Base-by-base conservation (phyloP, 1,140 invertebrate genomes). In the Pachypsylla venusta region DNA sequence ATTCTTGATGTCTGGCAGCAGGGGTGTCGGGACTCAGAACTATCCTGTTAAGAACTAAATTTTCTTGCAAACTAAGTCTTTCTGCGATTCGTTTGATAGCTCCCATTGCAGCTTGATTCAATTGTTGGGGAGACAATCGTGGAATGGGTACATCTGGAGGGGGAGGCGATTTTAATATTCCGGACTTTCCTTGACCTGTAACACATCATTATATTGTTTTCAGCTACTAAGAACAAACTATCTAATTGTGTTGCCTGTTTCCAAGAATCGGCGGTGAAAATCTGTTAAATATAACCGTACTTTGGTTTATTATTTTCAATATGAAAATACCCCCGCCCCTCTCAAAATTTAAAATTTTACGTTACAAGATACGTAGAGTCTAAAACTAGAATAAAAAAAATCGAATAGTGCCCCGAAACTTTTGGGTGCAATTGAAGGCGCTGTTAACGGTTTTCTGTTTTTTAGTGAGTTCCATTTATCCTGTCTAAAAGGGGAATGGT, bases 1-100 rank as follows among this genome's bases (percentile, higher is more conserved):
- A 71, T 53, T 71, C 68, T 57, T 72, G 70, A 61, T 76, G 74
- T 27, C 65, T 61, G 16, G 66, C 68, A 12, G 71, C 71, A 0
- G 73, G 67, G 10, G 70, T 67, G 2, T 65, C 67, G 2, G 66
- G 63, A 56, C 65, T 57, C 2, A 72, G 66, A n/a, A 71, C 55
- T 12, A 74, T 66, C n/a, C 69, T 57, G 28, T 68, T 69, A 25
- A 57, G 54, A 42, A 72, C 66, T 3, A 71, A 61, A 3, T 61
- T 58, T 4, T 61, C 57, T 10, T 67, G 61, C 13, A 71, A 63
- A 16, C 65, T 40, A 1, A 67, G 53, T n/a, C 67, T 61, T 25
- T 70, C 65, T 35, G 63, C 62, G 7, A 69, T 57, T 5, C 58
- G 56, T 22, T 68, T 59, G 12, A 71, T 26, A 16, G 67, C 66